Evolutionary conservation across 2,888 invertebrate genomes (phyloP).

Genomic region (Tillus elongatus): DNA sequence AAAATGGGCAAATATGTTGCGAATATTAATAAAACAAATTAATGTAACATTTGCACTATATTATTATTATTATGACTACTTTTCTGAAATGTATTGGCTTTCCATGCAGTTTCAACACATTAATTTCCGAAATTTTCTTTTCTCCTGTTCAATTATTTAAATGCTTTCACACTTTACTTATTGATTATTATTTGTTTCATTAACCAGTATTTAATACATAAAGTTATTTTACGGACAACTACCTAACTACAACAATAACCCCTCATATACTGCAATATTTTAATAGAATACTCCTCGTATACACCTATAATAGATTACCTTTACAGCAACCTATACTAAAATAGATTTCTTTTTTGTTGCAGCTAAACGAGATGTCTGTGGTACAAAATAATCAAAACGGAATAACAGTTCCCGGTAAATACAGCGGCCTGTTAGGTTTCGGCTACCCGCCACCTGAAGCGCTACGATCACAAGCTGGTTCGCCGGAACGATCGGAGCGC

Average conservation of each 20-base stretch:
- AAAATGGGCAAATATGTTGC: too few relatives aligned
- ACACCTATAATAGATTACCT: too few relatives aligned
- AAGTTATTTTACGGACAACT: background rate
- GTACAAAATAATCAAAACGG: conserved; percentile 64
- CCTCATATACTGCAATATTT: too few relatives aligned
- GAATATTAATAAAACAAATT: too few relatives aligned
- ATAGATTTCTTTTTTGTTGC: conserved; percentile 35
- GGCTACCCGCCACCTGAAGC: conserved; percentile 53
- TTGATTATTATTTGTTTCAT: background rate
- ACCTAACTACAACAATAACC: too few relatives aligned
- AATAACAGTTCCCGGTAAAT: conserved; percentile 56
- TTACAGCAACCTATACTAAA: too few relatives aligned
- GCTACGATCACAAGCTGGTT: conserved; percentile 47
- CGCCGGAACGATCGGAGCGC: conserved; percentile 45
- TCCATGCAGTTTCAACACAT: too few relatives aligned
- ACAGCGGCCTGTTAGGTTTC: conserved; percentile 69
- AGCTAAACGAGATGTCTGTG: conserved; percentile 74
- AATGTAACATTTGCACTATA: too few relatives aligned
- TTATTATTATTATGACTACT: too few relatives aligned
- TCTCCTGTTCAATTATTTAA: background rate
- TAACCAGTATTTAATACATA: background rate
- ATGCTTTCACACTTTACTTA: background rate
- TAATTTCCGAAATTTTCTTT: too few relatives aligned
- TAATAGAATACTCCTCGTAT: too few relatives aligned
- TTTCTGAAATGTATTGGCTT: too few relatives aligned